Conservation (phyloP, 2,888 invertebrate genomes). For the Eustalomyia histrio region DNA sequence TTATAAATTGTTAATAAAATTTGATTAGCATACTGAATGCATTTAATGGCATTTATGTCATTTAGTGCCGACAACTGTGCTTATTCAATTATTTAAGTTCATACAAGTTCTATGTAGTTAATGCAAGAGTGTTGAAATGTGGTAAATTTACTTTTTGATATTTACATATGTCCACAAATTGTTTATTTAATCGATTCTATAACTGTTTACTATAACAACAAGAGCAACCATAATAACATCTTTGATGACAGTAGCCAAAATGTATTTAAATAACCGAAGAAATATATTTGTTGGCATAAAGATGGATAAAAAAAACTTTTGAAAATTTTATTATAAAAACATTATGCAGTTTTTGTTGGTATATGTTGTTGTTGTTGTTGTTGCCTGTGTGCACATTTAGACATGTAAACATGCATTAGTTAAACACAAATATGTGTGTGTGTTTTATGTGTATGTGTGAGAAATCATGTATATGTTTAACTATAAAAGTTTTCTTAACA, state of each 20-base stretch:
- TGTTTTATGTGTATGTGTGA: neutral
- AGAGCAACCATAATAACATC: neutral
- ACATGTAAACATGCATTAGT: constrained; percentile 1
- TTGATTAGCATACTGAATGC: too few species aligned
- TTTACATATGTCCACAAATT: constrained; percentile 5
- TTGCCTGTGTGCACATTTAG: neutral
- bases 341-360: neutral
- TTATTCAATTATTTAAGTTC: too few species aligned
- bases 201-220: neutral
- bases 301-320: neutral
- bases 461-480: neutral
- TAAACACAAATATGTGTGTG: neutral
- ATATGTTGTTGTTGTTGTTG: neutral
- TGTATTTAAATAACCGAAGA: neutral
- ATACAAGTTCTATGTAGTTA: neutral
- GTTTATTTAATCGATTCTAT: neutral
- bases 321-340: too few species aligned
- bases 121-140: neutral
- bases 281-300: neutral
- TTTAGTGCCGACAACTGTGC: neutral
- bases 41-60: neutral
- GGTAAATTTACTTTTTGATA: neutral
- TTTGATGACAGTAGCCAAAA: neutral
- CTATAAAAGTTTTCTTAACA: constrained; percentile 2
- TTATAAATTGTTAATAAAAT: too few species aligned